Evolutionary conservation across 2,113 vertebrate species (phyloP), one percentile per base, ranked within the genome.

Genomic region (Morphnarchus princeps): DNA sequence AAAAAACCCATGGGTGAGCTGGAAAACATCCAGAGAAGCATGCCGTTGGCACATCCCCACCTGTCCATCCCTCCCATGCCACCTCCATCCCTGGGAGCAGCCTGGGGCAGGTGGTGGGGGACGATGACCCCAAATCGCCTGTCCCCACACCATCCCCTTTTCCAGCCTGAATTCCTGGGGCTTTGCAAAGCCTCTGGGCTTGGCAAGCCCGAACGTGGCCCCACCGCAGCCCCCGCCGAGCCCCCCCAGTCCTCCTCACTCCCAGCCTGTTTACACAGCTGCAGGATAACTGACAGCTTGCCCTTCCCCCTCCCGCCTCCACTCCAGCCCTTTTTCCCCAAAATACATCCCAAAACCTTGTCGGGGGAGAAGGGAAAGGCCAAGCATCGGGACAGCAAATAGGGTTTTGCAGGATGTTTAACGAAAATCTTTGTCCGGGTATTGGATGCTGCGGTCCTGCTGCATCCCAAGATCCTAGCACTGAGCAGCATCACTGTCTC

Each of bases 221-320:
- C 67, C 1, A 7, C 36, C 3, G 4, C 36, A 14, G 28, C 70
- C 42, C 70, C 49, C 7, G 7, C 58, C 3, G 7, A n/a, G 13
- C 40, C 58, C 89, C 36, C 69, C 42, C 4, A 13, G 49, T 58
- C 66, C n/a, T 32, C n/a, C 74, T 62, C 12, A 21, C 63, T 72
- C 61, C 70, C 50, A 16, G 71, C 24, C 82, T 87, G 93, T 80
- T 92, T 71, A 90, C 78, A 87, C 82, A 94, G 95, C 72, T 80
- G 90, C 16, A 10, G 73, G 58, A 87, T 32, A 38, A 72, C 42
- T 26, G 72, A 62, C 38, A 67, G 50, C 50, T 72, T 34, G 2
- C 36, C 78, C 73, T 83, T 65, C 62, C 82, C 38, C 55, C 61
- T 63, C 42, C 36, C 0, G 0, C 25, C 79, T 63, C 82, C n/a